Evolutionary conservation across 2,888 invertebrate species (phyloP).

Genomic region (Ferrisia virgata): DNA sequence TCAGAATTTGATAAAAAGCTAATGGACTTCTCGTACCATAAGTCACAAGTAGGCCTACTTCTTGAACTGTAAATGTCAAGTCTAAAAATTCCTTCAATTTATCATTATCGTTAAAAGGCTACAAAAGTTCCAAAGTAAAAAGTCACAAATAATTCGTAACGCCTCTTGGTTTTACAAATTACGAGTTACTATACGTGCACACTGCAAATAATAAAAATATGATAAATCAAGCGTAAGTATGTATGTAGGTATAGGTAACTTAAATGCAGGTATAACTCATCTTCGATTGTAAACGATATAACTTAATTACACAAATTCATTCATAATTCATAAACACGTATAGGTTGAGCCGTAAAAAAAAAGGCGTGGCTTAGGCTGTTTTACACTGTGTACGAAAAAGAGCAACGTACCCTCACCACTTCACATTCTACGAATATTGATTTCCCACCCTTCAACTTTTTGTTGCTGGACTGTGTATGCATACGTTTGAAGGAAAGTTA

Average conservation of each 20-base stretch:
- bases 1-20: too few relatives aligned
- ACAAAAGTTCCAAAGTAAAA: too few relatives aligned
- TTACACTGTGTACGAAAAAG: background rate
- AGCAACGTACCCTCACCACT: constrained; percentile 27
- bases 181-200: too few relatives aligned
- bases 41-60: too few relatives aligned
- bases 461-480: constrained; percentile 20
- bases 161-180: too few relatives aligned
- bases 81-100: too few relatives aligned
- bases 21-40: too few relatives aligned
- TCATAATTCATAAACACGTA: constrained; percentile 4
- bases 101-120: too few relatives aligned
- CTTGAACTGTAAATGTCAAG: too few relatives aligned
- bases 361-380: constrained; percentile 27
- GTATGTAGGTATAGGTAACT: background rate
- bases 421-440: constrained; percentile 21
- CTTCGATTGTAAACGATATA: background rate
- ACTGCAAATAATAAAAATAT: background rate
- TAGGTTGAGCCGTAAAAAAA: background rate
- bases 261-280: background rate
- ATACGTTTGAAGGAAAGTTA: constrained; percentile 13
- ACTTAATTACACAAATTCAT: background rate
- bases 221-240: background rate
- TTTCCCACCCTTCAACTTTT: constrained; percentile 25
- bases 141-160: too few relatives aligned